Conservation (phyloP, 2,888 invertebrate genomes). For the Atherix ibis region DNA sequence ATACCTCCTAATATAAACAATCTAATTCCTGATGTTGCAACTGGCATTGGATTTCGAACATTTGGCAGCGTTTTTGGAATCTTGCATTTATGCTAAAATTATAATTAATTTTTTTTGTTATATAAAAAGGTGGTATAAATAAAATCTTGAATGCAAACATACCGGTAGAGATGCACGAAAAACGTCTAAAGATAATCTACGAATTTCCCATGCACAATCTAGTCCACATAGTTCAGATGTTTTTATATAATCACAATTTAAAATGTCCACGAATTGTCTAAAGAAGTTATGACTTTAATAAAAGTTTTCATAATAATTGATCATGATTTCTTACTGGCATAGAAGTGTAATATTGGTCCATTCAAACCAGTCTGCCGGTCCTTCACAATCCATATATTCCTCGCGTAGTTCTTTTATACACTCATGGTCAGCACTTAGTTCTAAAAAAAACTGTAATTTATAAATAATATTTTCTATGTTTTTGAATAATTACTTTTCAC, state of each 20-base stretch:
- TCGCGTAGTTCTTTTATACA: slow-evolving; percentile 34
- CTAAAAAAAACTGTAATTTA: slow-evolving; percentile 17
- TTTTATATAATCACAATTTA: slow-evolving; percentile 37
- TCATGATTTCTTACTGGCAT: slow-evolving; percentile 36
- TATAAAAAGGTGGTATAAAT: too few relatives aligned
- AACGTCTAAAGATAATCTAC: slow-evolving; percentile 20
- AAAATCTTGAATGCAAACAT: too few relatives aligned
- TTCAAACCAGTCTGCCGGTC: slow-evolving; percentile 40
- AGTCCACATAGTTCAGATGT: slow-evolving; percentile 36
- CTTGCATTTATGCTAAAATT: slow-evolving; percentile 15
- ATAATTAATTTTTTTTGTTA: too few relatives aligned
- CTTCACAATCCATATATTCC: slow-evolving; percentile 37
- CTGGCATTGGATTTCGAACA: slow-evolving; percentile 23
- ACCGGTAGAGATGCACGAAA: not conserved
- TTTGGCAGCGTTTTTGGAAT: slow-evolving; percentile 18
- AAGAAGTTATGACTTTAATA: slow-evolving; percentile 1
- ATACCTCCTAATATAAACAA: too few relatives aligned
- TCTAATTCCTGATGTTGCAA: not conserved
- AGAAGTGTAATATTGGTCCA: slow-evolving; percentile 26
- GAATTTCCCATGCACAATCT: slow-evolving; percentile 29
- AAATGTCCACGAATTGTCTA: slow-evolving; percentile 34
- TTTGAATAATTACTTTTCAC: too few relatives aligned
- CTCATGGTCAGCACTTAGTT: slow-evolving; percentile 22
- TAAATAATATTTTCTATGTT: too few relatives aligned
- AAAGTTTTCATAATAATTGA: too few relatives aligned